Evolutionary conservation across 2,888 invertebrate species (phyloP).

Genomic region (Nematopogon swammerdamellus): DNA sequence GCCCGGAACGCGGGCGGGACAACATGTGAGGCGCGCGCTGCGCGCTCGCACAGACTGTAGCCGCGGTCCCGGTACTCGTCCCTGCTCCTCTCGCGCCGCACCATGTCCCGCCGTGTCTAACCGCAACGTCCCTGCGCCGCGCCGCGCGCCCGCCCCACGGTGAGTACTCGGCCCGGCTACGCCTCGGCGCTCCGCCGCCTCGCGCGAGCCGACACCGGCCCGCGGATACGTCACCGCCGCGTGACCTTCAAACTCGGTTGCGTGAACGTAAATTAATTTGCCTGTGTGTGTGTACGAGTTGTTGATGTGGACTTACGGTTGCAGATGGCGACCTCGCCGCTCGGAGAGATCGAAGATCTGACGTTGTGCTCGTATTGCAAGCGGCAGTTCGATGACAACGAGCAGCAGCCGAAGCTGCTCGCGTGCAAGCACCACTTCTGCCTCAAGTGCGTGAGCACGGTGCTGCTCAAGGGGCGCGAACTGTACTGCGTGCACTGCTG

Average conservation of each 20-base stretch:
- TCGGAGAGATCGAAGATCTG: slow-evolving; percentile 70
- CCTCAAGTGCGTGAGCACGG: slow-evolving; percentile 67
- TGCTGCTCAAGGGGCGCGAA: slow-evolving; percentile 64
- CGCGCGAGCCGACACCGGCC: background rate
- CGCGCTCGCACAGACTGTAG: background rate
- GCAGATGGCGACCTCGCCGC: slow-evolving; percentile 59
- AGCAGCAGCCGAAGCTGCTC: slow-evolving; percentile 69
- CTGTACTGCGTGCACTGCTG: slow-evolving; percentile 71
- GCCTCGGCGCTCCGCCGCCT: background rate
- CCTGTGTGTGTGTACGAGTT: background rate
- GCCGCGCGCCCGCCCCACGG: background rate
- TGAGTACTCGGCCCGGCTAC: background rate
- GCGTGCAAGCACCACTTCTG: slow-evolving; percentile 77
- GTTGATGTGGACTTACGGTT: background rate
- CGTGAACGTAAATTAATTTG: slow-evolving; percentile 3
- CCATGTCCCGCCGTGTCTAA: background rate
- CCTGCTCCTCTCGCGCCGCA: background rate
- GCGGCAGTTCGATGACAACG: slow-evolving; percentile 69
- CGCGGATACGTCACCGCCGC: background rate
- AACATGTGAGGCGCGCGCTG: background rate
- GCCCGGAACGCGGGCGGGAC: background rate
- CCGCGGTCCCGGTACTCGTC: background rate
- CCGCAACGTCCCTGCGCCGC: background rate
- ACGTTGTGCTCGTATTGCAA: slow-evolving; percentile 74
- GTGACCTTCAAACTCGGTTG: slow-evolving; percentile 6